A percentile compares a stretch with the other conserved stretches of the same genome.
phyloP scores from a whole-genome alignment of 2,888 invertebrate species.

The Tridacna crocea region DNA sequence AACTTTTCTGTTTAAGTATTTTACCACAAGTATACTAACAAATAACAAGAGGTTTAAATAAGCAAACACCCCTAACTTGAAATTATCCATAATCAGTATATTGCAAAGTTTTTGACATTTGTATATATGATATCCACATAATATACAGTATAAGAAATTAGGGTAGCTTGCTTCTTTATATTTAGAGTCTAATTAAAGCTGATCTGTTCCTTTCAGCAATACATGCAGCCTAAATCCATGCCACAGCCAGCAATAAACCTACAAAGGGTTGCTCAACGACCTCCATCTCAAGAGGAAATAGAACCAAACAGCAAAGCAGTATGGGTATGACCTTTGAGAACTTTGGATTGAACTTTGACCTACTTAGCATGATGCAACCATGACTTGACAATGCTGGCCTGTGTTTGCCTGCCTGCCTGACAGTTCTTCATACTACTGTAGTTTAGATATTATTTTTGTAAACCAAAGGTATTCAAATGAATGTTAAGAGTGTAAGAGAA shows the following conservation, averaged over 20 bases:
- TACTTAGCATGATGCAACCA: constrained; percentile 17
- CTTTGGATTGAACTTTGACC: constrained; percentile 38
- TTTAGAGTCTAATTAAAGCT: too few species aligned
- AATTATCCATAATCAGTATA: too few species aligned
- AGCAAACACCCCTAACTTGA: too few species aligned
- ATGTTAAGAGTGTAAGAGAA: too few species aligned
- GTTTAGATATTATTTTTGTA: not conserved
- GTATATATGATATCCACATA: too few species aligned
- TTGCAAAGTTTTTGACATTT: too few species aligned
- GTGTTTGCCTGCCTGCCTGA: not conserved
- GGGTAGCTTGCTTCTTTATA: too few species aligned
- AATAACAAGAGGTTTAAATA: too few species aligned
- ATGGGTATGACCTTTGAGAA: constrained; percentile 56
- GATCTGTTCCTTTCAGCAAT: constrained; percentile 4
- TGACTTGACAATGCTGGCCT: not conserved
- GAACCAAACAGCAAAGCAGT: constrained; percentile 54
- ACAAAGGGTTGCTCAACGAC: not conserved
- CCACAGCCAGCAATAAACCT: not conserved
- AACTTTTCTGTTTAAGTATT: too few species aligned
- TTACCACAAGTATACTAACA: too few species aligned
- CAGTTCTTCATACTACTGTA: not conserved
- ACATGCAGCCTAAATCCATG: not conserved
- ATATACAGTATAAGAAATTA: too few species aligned
- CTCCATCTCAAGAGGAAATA: constrained; percentile 44
- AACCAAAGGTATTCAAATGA: not conserved